Evolutionary conservation across 2,797 vertebrate genomes (phyloP).

Genomic region (Acanthis flammea): DNA sequence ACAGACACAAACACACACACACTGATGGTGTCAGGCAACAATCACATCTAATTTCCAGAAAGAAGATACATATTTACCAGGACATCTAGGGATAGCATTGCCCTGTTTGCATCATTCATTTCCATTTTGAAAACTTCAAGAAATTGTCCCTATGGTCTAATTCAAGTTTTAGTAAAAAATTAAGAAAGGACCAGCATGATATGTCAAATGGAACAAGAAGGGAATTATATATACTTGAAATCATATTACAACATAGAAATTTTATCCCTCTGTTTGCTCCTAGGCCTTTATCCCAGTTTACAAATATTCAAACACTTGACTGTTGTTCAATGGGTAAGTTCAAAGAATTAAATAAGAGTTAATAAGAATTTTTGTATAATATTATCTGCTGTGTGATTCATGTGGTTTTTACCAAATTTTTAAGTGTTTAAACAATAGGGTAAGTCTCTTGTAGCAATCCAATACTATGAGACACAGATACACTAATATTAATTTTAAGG

Average conservation of each 20-base stretch:
- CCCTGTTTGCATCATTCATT: not conserved
- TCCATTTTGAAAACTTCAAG: not conserved
- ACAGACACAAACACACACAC: too few relatives aligned
- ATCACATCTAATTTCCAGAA: not conserved
- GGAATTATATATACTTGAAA: not conserved
- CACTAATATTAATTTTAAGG: not conserved
- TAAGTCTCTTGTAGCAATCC: not conserved
- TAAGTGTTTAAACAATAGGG: not conserved
- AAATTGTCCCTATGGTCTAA: not conserved
- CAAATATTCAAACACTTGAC: not conserved
- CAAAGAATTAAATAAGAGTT: not conserved
- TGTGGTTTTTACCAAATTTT: not conserved
- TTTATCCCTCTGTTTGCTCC: not conserved
- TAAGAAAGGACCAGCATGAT: accelerated
- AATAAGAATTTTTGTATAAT: not conserved
- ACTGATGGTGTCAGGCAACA: not conserved
- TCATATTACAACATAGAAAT: not conserved
- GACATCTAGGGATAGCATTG: not conserved
- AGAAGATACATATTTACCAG: not conserved
- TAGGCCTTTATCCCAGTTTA: not conserved
- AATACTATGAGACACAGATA: not conserved
- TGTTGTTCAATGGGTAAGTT: not conserved
- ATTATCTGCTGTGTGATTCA: not conserved
- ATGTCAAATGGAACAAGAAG: not conserved
- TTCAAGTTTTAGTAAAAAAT: not conserved